Evolutionary conservation across 1,140 invertebrate species (phyloP), one percentile per base, ranked within the genome.

Genomic region (Dreissena rostriformis): DNA sequence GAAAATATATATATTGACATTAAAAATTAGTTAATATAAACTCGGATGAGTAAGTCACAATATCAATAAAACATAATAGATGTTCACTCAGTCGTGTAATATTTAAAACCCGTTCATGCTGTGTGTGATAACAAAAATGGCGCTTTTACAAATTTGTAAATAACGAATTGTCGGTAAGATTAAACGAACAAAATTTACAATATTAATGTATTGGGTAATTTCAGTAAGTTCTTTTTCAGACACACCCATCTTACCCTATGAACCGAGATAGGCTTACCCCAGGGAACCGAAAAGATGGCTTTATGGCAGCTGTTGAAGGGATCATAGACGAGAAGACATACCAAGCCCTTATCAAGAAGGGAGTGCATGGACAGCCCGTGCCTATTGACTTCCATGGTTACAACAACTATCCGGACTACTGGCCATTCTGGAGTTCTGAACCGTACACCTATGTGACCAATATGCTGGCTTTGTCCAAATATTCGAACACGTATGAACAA

Each of bases 401-500:
- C 84, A 90, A 91, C 74, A 82, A 73, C 26, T 81, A 89, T 52
- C 67, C 85, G 4, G 73, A 66, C 57, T 86, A 80, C 24, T 90
- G 90, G 67, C 90, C 90, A 19, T 91, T 90, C 71, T 91, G 90
- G 90, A 87, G 75, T 39, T 89, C 89, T 4, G 84, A 87, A 26
- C 84, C 90, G 1, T 91, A 88, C 29, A 91, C 90, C 4, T 89
- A 91, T 70, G 87, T 87, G 11, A 88, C 86, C 5, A 82, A 86
- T 10, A 79, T 90, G 70, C 75, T 91, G 52, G 89, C 90, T 39
- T 29, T 91, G 65, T 65, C 88, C 0, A 90, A 88, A 17, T 91
- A 77, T 26, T 77, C 81, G 26, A 90, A 90, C 70, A 87, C 79
- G 14, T 78, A 52, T 52, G 75, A 78, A 0, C 65, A n/a, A n/a